Evolutionary conservation across 2,888 invertebrate genomes (phyloP).

Genomic region (Bellardia bayeri): DNA sequence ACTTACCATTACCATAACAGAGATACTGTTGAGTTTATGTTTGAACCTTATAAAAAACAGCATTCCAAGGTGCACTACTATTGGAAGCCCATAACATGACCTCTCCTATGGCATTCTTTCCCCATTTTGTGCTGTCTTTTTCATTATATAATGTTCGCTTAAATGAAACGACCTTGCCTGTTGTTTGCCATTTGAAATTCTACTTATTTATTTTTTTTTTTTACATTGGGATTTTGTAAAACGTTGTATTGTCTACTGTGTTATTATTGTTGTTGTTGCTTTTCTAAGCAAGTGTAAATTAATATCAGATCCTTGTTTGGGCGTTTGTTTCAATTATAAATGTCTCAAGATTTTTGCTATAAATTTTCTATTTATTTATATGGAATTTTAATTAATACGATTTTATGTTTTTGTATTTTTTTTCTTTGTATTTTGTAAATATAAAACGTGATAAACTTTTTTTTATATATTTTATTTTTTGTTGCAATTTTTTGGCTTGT

Average conservation of each 20-base stretch:
- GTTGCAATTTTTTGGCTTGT: not conserved
- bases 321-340: slow-evolving; percentile 67
- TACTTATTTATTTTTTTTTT: slow-evolving; percentile 42
- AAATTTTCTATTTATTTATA: slow-evolving; percentile 3
- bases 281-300: slow-evolving; percentile 54
- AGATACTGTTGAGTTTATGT: too few species aligned
- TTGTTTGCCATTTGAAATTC: slow-evolving; percentile 48
- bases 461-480: not conserved
- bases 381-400: slow-evolving; percentile 70
- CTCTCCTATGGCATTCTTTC: slow-evolving; percentile 41
- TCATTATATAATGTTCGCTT: slow-evolving; percentile 54
- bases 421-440: slow-evolving; percentile 5
- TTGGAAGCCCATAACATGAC: not conserved
- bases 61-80: too few species aligned
- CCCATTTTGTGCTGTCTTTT: not conserved
- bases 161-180: slow-evolving; percentile 70
- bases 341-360: slow-evolving; percentile 53
- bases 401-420: slow-evolving; percentile 11
- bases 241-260: not conserved
- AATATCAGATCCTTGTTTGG: slow-evolving; percentile 69
- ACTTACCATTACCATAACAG: too few species aligned
- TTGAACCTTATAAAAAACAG: too few species aligned
- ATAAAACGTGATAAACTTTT: slow-evolving; percentile 47
- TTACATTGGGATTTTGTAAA: slow-evolving; percentile 47
- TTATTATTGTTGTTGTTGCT: slow-evolving; percentile 28